Evolutionary conservation across 1,140 invertebrate genomes (phyloP), one percentile per base, ranked within the genome.

Genomic region (Lethocerus indicus): DNA sequence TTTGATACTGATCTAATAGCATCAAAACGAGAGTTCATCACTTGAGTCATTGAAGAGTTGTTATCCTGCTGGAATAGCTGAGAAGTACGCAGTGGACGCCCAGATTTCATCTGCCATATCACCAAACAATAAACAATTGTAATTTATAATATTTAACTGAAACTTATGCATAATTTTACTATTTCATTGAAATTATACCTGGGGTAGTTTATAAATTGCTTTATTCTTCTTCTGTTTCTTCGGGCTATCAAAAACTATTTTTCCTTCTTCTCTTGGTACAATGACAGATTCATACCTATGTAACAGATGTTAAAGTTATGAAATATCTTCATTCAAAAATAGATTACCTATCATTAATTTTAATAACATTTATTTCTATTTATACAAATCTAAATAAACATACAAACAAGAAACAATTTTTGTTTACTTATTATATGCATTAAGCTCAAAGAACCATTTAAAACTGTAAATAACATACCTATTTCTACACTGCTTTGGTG

Each of bases 211-310:
- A 48, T 76, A 76, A 39, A 75, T 67, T 25, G 71, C 70, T 58
- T 87, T 87, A 12, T 77, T 74, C 58, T 85, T 86, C 65, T 90
- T 89, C 54, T 82, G 78, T 61, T 89, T 89, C 51, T 83, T 81
- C 3, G 82, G 75, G 37, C 75, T 73, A 53, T 86, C 83, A 54
- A 79, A 78, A 2, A 83, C 63, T 12, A 84, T 66, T 64, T 87
- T 86, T 0, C 87, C 87, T 63, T 93, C 89, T 64, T 93, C 89
- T 37, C 87, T 64, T 0, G 85, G 83, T 26, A 88, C 72, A 54
- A 94, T 80, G 2, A 86, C 75, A 23, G 70, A 71, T 58, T 91
- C 84, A 60, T 83, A 83, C 41, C 67, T 66, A 36, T n/a, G 56
- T 48, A 47, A 53, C 25, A 20, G 48, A 21, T 45, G 36, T 29